These are phyloP conservation scores for Gila robusta DNA, from an alignment of 2,797 vertebrate genomes.

Conservation along the genomic window DNA sequence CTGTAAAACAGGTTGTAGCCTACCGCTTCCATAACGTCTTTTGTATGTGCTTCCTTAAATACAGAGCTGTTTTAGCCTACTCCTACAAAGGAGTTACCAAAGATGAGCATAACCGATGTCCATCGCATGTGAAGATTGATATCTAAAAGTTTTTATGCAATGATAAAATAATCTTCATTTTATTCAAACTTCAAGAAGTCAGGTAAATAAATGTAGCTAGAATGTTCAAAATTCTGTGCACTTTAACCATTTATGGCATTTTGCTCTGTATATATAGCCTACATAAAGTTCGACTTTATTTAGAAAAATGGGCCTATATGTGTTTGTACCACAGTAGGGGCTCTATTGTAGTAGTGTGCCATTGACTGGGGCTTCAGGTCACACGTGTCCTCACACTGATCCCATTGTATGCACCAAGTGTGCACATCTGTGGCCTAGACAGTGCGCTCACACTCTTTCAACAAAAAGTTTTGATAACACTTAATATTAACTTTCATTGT, in stretches of 20 bases:
- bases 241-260: neutral
- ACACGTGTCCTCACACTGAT: slow-evolving; percentile 83
- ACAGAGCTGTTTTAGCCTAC: neutral
- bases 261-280: neutral
- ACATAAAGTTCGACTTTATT: neutral
- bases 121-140: neutral
- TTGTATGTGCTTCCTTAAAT: too few relatives aligned
- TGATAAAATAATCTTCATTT: neutral
- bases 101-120: neutral
- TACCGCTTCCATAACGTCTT: neutral
- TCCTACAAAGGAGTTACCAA: neutral
- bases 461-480: neutral
- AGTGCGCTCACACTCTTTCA: slow-evolving; percentile 23
- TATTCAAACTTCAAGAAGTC: neutral
- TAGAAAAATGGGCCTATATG: neutral
- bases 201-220: neutral
- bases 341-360: slow-evolving; percentile 69
- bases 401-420: slow-evolving; percentile 75
- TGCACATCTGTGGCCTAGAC: slow-evolving; percentile 68
- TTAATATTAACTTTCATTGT: neutral
- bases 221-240: neutral
- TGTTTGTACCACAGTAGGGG: slow-evolving; percentile 69
- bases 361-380: slow-evolving; percentile 76
- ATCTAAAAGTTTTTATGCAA: neutral
- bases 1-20: neutral